A percentile compares a stretch with the other conserved stretches of the same genome.
Evolutionary conservation across 2,797 vertebrate genomes (phyloP).

Genomic region (Chelidonichthys spinosus): DNA sequence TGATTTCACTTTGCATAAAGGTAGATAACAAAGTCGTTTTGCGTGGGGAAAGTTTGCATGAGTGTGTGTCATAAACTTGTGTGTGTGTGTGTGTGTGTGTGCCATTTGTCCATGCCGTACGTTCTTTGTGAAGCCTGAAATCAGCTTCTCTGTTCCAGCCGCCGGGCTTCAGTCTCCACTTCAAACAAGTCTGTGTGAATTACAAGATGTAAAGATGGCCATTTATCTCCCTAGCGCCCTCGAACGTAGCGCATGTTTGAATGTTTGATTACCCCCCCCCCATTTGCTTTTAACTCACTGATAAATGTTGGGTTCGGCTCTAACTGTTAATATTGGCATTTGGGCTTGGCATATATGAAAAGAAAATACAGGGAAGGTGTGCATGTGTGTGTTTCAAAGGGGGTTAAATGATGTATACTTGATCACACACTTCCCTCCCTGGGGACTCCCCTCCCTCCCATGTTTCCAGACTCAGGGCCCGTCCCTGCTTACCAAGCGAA

Average conservation of each 20-base stretch:
- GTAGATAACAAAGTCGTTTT: slow-evolving; percentile 20
- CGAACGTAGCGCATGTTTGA: slow-evolving; percentile 57
- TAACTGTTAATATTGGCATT: slow-evolving; percentile 52
- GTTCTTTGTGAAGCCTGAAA: slow-evolving; percentile 43
- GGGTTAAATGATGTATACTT: slow-evolving; percentile 64
- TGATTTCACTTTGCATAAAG: slow-evolving; percentile 33
- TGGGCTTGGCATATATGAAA: slow-evolving; percentile 30
- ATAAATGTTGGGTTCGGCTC: slow-evolving; percentile 41
- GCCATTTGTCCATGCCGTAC: slow-evolving; percentile 8
- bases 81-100: slow-evolving; percentile 23
- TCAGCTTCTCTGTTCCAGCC: slow-evolving; percentile 39
- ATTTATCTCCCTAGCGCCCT: slow-evolving; percentile 41
- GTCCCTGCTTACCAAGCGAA: slow-evolving; percentile 66
- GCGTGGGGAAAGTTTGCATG: slow-evolving; percentile 30
- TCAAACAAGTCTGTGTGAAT: slow-evolving; percentile 50
- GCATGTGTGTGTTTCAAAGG: slow-evolving; percentile 15
- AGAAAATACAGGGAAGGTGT: slow-evolving; percentile 20
- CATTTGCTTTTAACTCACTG: slow-evolving; percentile 54
- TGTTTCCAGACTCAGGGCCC: slow-evolving; percentile 65
- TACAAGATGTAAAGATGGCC: slow-evolving; percentile 51
- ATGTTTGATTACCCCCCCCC: slow-evolving; percentile 55
- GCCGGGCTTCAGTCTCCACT: slow-evolving; percentile 56
- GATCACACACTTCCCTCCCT: slow-evolving; percentile 48
- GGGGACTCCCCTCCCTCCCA: slow-evolving; percentile 57
- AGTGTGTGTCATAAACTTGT: slow-evolving; percentile 7